Evolutionary conservation across 2,113 vertebrate species (phyloP), one percentile per base, ranked within the genome.

Genomic region (Halcyon senegalensis): DNA sequence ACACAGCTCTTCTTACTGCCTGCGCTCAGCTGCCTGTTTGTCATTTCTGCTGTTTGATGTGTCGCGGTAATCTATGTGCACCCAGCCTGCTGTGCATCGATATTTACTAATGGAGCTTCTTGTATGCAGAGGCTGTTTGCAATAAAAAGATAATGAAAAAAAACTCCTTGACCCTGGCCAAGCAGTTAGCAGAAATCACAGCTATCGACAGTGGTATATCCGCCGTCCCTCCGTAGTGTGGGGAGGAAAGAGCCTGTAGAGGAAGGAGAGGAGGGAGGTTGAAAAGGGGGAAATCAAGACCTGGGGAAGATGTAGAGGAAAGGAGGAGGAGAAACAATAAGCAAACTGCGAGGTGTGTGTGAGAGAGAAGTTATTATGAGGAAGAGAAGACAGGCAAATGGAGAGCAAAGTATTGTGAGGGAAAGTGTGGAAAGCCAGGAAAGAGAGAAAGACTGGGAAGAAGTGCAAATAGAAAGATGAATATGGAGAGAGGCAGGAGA

Each of bases 31-130:
- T 93, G 95, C 94, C 95, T 93, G 7, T 96, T 93, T 93, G 78
- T 98, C 96, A 94, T 97, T 94, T 97, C 74, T 92, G 80, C 87
- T 92, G 67, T 95, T 91, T 96, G 97, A 94, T 80, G 90, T 81
- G 76, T 95, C 19, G 0, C 78, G 74, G 84, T 66, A 94, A 96
- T 96, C 94, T 94, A 81, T 94, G 88, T 85, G 92, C 78, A 56
- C 95, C 96, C 95, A 96, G 84, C 84, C 97, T 94, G 89, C 94
- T 89, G 39, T 4, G 93, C 94, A 95, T 97, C 91, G 93, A 95
- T 97, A 95, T 95, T 97, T 97, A 91, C 97, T 98, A 97, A 97
- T 97, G 95, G 96, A 93, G 87, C 58, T 91, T 95, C 96, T 96
- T 73, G 84, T 75, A 87, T 92, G 70, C 90, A 93, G 84, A 96